Evolutionary conservation across 2,113 vertebrate species (phyloP).

Genomic region (Origma solitaria): DNA sequence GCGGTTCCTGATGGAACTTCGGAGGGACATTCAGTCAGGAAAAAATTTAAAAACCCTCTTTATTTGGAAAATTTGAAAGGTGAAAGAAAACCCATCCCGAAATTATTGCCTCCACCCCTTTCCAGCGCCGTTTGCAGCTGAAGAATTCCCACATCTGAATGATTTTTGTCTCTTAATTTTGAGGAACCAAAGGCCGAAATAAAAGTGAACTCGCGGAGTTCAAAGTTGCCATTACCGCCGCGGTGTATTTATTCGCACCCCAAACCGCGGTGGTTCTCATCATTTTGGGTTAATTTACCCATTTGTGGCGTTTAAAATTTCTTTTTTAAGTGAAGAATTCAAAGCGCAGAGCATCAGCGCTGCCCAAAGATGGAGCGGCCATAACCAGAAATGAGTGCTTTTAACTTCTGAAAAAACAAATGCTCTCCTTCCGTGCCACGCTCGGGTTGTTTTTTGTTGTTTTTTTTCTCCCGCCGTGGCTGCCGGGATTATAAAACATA

Average conservation of each 20-base stretch:
- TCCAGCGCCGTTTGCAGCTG: rapidly evolving
- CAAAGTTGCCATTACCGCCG: neutral
- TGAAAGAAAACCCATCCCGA: neutral
- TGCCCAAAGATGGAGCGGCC: neutral
- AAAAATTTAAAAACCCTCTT: neutral
- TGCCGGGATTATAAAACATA: neutral
- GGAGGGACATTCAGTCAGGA: neutral
- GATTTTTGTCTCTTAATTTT: neutral
- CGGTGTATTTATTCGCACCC: rapidly evolving
- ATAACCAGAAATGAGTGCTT: rapidly evolving
- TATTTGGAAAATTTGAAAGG: too few species aligned
- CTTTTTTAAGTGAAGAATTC: neutral
- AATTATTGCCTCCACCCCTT: neutral
- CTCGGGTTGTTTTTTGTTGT: neutral
- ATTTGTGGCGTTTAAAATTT: neutral
- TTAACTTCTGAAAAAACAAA: neutral
- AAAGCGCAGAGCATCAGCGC: rapidly evolving
- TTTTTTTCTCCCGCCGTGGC: rapidly evolving
- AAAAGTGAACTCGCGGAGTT: neutral
- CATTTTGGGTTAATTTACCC: neutral
- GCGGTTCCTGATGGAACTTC: neutral
- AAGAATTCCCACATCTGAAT: neutral
- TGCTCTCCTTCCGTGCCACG: neutral
- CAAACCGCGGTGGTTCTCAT: neutral
- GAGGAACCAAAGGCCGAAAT: neutral